Evolutionary conservation across 92 coral and sea anemone species (phyloP), one percentile per base, ranked within the genome.

Genomic region (Porites rus): DNA sequence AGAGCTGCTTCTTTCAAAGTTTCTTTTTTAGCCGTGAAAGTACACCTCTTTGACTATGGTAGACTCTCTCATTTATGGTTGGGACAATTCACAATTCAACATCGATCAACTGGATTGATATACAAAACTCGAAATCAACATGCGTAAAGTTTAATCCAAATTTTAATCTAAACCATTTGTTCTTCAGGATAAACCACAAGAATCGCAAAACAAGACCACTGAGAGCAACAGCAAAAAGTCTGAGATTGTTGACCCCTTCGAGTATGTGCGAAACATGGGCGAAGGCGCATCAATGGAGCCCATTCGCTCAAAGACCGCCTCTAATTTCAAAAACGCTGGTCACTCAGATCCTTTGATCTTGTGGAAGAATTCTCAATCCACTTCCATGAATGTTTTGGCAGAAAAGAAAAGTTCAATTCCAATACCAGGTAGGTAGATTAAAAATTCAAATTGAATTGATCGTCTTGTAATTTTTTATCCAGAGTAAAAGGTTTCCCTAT

Each of bases 201-300:
- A 58, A 38, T 20, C 83, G 18, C 50, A 85, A 66, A 85, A 85
- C 59, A 76, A 76, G 85, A 80, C 93, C 54, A 80, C 73, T 13
- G 81, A 82, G 7, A 66, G 76, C 10, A 78, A 81, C 19, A 77
- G 77, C 51, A 91, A 91, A 72, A 93, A 91, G 28, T 79, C 92
- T 12, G 88, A 88, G 16, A 82, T 92, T 13, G 86, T 80, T 12
- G 99, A 97, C 72, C 98, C 99, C 1, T 97, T 81, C 87, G 94
- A 95, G 85, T 97, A 97, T 77, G 95, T 97, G 13, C 98, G 98
- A 19, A 84, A 97, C 85, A 95, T 97, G 98, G 92, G 92, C 38
- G 84, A 86, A 62, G 99, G 99, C 2, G 96, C 97, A 0, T 94
- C 98, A 3, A 92, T 97, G 91, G 91, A 86, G 66, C 99, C 99